Base-by-base conservation (phyloP, 2,113 vertebrate species). In the Pelvicachromis taeniatus region DNA sequence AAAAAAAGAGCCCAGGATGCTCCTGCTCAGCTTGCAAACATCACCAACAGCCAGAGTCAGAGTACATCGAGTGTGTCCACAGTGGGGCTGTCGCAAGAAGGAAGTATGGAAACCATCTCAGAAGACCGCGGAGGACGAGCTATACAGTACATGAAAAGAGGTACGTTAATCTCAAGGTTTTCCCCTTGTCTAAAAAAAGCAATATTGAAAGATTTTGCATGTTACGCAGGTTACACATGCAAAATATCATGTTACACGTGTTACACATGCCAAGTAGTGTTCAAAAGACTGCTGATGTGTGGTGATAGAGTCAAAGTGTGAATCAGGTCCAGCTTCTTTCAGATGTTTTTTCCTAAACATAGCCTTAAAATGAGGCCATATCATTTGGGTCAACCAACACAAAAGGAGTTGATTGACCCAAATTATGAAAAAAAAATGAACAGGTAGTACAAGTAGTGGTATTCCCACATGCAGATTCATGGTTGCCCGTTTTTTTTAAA, bases 1-100 rank as follows among this genome's bases (percentile, higher is more conserved):
- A 98, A 97, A 93, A 97, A 94, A 90, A 97, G 93, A 91, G 81
- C 91, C 2, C 96, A 94, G 82, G 96, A 97, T 78, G 88, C 89
- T 31, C 82, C 93, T 48, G 88, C 91, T 12, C 93, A 94, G 19
- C 83, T 96, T 17, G 70, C 63, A 19, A 10, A 21, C 77, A 48
- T 88, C 23, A 88, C 88, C 59, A 55, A 16, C 53, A 81, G 42
- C 26, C 61, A 85, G 16, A 42, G 4, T 19, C 87, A 94, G 56
- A 92, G 35, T 31, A 50, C 92, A 4, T 16, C 55, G 2, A 77
- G 11, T 75, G 42, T 56, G 10, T 80, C 85, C 4, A 17, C 77
- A 6, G 7, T 6, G 4, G 83, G 40, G 3, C 53, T 1, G 9
- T 6, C 19, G 5, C 88, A 53, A 38, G 90, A 87, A 35, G 80